Evolutionary conservation across 2,113 vertebrate species (phyloP), one percentile per base, ranked within the genome.

Genomic region (Ictidomys tridecemlineatus): DNA sequence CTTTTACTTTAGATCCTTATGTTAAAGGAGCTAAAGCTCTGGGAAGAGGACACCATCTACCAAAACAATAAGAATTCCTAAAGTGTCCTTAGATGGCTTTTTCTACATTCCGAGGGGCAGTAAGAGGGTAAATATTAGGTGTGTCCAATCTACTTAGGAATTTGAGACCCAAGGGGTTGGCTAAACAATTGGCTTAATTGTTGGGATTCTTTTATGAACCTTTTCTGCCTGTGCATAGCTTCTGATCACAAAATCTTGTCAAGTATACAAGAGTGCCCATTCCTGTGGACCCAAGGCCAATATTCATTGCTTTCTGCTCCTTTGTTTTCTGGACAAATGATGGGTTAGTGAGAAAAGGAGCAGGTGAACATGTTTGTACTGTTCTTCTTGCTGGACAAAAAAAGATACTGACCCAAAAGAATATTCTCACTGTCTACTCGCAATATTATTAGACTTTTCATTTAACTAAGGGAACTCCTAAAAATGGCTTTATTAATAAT

Each of bases 181-280:
- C 51, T 84, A 45, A 94, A 93, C 70, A 93, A 91, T 76, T 77
- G 86, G 39, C 16, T 94, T 63, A 48, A 26, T 92, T 95, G 93
- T 92, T 89, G 70, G 89, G 83, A 24, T 69, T 48, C 85, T 78
- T 82, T 53, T 14, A 76, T 85, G 45, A 78, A 42, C 42, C 4
- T 63, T 80, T 65, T 80, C 89, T 97, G 42, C n/a, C 34, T 67
- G 69, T 34, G 42, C 2, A 2, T 88, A 70, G 91, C 74, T 96
- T 89, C 78, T 72, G 73, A 89, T 84, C 78, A 67, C 34, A 86
- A 34, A 67, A 77, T 86, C 93, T 77, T 42, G n/a, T 56, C 70
- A 16, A 83, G 30, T 51, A 4, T 67, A 86, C 73, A 78, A 83
- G 58, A 89, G 79, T 32, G 18, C 58, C 67, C 32, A 2, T 18